Evolutionary conservation across 2,797 vertebrate species (phyloP), one percentile per base, ranked within the genome.

Genomic region (Leucoraja ocellata): DNA sequence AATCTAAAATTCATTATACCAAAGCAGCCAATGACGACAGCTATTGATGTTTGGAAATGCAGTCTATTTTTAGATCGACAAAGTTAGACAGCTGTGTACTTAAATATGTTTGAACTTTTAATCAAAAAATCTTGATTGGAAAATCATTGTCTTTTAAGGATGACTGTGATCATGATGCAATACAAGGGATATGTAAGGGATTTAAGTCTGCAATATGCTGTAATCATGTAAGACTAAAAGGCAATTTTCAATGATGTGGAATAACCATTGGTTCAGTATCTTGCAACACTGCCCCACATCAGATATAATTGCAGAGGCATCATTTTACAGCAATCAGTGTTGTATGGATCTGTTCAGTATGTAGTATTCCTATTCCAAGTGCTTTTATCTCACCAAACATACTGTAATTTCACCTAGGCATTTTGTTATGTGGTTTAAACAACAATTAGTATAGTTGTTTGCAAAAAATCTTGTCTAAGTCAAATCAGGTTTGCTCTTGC

Each of bases 1-100:
- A 91, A 91, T 91, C 68, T 73, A 73, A 46, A 46, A 39, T 73
- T 91, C 32, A 71, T 21, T 71, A 91, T 91, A 73, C 65, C 90
- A 92, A 92, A 74, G 90, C 39, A 91, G 28, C n/a, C 61, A 88
- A 32, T 88, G 61, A 74, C 39, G 58, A 92, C 71, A 54, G 25
- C 36, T 92, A 54, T 92, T 39, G 32, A 74, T 32, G 21, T 91
- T 91, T 73, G 88, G 28, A 73, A 91, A 73, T 4, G 18, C 18
- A 91, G 18, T 76, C 71, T 91, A 73, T 91, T 92, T 92, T 92
- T 92, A 46, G 39, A 54, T 54, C 54, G 39, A 13, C 32, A 6
- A 18, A 92, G 11, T 76, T 74, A n/a, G 74, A 23, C 90, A 74
- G 39, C 71, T 7, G 25, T 92, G 65, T 71, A 18, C 65, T 91